phyloP scores from a whole-genome alignment of 2,113 vertebrate species.

The Pelvicachromis taeniatus region DNA sequence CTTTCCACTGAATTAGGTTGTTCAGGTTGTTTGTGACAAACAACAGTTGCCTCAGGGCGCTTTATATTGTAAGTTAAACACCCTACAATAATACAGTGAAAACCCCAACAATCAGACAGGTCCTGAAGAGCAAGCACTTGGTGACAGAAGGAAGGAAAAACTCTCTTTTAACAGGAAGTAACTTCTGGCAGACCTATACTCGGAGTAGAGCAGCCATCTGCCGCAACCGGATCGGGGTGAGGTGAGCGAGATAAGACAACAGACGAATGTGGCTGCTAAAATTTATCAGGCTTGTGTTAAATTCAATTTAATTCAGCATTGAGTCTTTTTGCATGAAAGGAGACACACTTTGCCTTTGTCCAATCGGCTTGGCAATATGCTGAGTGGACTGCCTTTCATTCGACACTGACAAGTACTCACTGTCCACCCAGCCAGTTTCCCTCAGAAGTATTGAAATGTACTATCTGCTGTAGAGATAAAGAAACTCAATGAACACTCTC shows the following conservation, averaged over 20 bases:
- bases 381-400: slow-evolving; percentile 5
- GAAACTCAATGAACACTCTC: slow-evolving; percentile 5
- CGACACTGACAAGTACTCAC: neutral
- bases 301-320: neutral
- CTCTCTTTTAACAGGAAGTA: neutral
- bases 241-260: neutral
- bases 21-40: neutral
- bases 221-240: accelerated
- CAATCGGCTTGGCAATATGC: neutral
- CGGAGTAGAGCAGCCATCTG: neutral
- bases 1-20: neutral
- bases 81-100: neutral
- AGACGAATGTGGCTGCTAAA: neutral
- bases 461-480: slow-evolving; percentile 3
- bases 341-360: neutral
- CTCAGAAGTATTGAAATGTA: slow-evolving; percentile 27
- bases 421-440: neutral
- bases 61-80: neutral
- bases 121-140: neutral
- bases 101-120: neutral
- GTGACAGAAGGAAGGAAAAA: neutral
- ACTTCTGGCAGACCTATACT: neutral
- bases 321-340: neutral
- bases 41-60: neutral
- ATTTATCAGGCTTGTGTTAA: neutral